Evolutionary conservation across 1,140 invertebrate species (phyloP), one percentile per base, ranked within the genome.

Genomic region (Littorina saxatilis): DNA sequence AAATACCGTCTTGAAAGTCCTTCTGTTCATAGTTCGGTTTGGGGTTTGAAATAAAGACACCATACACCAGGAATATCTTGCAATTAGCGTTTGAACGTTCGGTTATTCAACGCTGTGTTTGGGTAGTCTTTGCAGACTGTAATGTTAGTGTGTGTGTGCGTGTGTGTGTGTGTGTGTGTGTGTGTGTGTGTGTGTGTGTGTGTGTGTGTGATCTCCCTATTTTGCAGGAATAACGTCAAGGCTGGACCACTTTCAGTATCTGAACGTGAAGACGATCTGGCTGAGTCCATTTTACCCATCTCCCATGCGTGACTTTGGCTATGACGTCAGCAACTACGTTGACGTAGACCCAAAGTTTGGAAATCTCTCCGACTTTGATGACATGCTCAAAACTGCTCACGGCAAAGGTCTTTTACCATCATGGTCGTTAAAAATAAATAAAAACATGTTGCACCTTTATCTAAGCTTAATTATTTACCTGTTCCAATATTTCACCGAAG

Each of bases 271-370:
- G 1, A 94, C 94, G 11, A 92, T 96, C 78, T 96, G 95, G 95
- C 87, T 96, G 50, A 95, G 95, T 13, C 95, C 95, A 0, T 94
- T 96, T 52, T 96, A 94, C 90, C 92, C 93, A 77, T 95, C 94
- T 0, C 95, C 95, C 0, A 94, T 95, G 94, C 92, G 93, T 70
- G 95, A 95, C 87, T 94, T 94, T 82, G 95, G 95, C 1, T 96
- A 96, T 85, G 95, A 95, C 81, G 94, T 95, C 72, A 73, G 94
- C 0, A 94, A 96, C 89, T 97, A 96, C 87, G 94, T 92, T 73
- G 91, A 94, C 11, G 94, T 97, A 11, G 94, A 96, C 83, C 91
- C 94, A 0, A 92, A 94, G 68, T 96, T 95, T 85, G 96, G 96
- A 1, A 95, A 93, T 7, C 93, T 96, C 91, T 92, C 94, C 47